A percentile compares a stretch with the other conserved stretches of the same genome.
phyloP scores from a whole-genome alignment of 2,113 vertebrate genomes.

The Loxodonta africana region DNA sequence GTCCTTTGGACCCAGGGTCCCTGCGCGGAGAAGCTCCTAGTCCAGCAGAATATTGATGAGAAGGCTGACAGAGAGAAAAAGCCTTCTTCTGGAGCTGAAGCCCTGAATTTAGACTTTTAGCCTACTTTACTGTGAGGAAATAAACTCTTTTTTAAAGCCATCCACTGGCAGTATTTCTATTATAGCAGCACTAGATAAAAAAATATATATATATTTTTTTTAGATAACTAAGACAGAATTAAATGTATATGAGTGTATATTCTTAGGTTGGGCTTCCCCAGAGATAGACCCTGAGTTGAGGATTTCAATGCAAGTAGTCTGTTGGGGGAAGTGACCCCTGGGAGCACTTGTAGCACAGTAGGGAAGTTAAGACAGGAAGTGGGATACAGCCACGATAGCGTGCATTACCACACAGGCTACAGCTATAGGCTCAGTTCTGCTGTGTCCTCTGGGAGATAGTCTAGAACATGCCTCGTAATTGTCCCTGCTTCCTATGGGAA shows the following conservation, averaged over 20 bases:
- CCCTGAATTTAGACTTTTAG: too few relatives aligned
- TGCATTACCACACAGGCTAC: not conserved
- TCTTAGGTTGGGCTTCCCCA: not conserved
- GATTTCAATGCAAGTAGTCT: not conserved
- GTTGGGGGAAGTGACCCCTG: not conserved
- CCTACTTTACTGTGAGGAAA: too few relatives aligned
- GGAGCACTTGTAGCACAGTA: not conserved
- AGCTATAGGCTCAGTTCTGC: not conserved
- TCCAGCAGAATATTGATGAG: too few relatives aligned
- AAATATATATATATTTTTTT: too few relatives aligned
- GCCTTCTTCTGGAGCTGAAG: too few relatives aligned
- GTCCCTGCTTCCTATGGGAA: not conserved
- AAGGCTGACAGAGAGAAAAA: too few relatives aligned
- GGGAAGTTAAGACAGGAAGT: not conserved
- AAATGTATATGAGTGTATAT: not conserved
- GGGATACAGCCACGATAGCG: fast-evolving
- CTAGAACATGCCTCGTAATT: not conserved
- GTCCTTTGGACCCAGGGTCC: too few relatives aligned
- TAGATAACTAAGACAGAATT: too few relatives aligned
- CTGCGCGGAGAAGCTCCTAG: too few relatives aligned
- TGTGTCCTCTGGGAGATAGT: not conserved
- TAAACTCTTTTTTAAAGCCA: too few relatives aligned
- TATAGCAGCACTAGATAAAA: too few relatives aligned
- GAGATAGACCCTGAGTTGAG: not conserved
- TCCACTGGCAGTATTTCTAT: too few relatives aligned